phyloP scores from a whole-genome alignment of 2,888 invertebrate genomes.

The Trachelus stipa region DNA sequence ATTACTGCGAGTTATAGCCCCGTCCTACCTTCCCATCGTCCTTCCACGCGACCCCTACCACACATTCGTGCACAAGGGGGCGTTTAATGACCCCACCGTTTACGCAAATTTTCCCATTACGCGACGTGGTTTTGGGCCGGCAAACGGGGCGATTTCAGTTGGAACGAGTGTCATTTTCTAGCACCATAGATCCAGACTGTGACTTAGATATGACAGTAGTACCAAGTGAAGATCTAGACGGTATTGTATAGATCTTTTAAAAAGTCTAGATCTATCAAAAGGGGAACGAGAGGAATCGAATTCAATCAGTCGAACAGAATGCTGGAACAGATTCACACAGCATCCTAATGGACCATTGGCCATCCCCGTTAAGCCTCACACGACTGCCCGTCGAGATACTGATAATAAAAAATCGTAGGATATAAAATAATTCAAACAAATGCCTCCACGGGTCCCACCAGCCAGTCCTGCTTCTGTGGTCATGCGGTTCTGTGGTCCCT shows the following conservation, averaged over 20 bases:
- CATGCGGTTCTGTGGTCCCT: constrained; percentile 15
- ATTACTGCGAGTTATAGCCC: constrained; percentile 66
- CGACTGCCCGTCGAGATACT: constrained; percentile 26
- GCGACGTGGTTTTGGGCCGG: constrained; percentile 61
- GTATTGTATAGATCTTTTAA: too few species aligned
- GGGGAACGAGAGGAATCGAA: too few species aligned
- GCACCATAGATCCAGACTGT: background rate
- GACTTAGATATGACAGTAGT: too few species aligned
- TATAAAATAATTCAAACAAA: constrained; percentile 67
- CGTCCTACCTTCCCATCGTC: constrained; percentile 40
- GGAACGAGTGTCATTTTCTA: constrained; percentile 43
- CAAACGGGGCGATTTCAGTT: constrained; percentile 47
- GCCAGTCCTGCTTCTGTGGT: constrained; percentile 27
- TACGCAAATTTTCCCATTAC: constrained; percentile 67
- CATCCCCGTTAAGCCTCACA: too few species aligned
- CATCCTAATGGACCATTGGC: too few species aligned
- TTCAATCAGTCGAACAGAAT: too few species aligned
- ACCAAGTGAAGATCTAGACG: too few species aligned
- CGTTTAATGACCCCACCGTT: constrained; percentile 66
- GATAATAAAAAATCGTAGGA: constrained; percentile 65
- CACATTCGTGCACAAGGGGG: constrained; percentile 42
- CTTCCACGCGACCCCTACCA: constrained; percentile 31
- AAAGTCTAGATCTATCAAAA: too few species aligned
- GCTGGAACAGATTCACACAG: too few species aligned
- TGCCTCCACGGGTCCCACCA: constrained; percentile 39